Evolutionary conservation across 2,888 invertebrate genomes (phyloP).

Genomic region (Latheticus oryzae): DNA sequence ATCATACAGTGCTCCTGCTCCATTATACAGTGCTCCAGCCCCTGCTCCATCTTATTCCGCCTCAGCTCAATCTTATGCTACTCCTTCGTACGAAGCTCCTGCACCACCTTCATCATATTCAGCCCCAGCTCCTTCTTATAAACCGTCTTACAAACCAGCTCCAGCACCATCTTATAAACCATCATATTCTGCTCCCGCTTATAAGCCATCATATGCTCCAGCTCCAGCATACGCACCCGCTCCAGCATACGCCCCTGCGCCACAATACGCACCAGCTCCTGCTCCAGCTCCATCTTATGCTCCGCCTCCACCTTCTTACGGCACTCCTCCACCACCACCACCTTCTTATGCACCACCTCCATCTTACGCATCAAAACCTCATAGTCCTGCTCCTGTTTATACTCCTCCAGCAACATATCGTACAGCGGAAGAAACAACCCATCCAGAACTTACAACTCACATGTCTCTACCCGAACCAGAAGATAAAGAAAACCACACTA

Average conservation of each 20-base stretch:
- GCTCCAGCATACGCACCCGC: conserved; percentile 45
- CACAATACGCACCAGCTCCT: too few species aligned
- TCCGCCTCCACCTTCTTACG: conserved; percentile 41
- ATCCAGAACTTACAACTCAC: background rate
- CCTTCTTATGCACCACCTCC: conserved; percentile 27
- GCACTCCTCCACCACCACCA: conserved; percentile 29
- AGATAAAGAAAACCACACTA: conserved; percentile 53
- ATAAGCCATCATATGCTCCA: conserved; percentile 32
- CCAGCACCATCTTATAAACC: conserved; percentile 43
- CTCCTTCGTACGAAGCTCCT: conserved; percentile 42
- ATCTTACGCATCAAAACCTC: conserved; percentile 33
- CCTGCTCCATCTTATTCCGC: conserved; percentile 39
- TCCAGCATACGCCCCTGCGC: conserved; percentile 40
- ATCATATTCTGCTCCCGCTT: conserved; percentile 37
- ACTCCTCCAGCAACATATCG: conserved; percentile 14
- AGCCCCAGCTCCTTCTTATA: conserved; percentile 36
- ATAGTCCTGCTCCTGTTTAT: conserved; percentile 20
- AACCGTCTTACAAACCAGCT: conserved; percentile 43
- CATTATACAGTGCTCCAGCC: conserved; percentile 43
- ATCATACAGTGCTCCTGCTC: conserved; percentile 45
- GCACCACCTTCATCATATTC: conserved; percentile 35
- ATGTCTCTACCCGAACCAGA: conserved; percentile 1
- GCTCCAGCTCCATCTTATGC: conserved; percentile 41
- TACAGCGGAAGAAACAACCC: conserved; percentile 5
- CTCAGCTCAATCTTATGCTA: conserved; percentile 21